Base-by-base conservation (phyloP, 1,140 invertebrate genomes). In the Diplogasteroides magnus region DNA sequence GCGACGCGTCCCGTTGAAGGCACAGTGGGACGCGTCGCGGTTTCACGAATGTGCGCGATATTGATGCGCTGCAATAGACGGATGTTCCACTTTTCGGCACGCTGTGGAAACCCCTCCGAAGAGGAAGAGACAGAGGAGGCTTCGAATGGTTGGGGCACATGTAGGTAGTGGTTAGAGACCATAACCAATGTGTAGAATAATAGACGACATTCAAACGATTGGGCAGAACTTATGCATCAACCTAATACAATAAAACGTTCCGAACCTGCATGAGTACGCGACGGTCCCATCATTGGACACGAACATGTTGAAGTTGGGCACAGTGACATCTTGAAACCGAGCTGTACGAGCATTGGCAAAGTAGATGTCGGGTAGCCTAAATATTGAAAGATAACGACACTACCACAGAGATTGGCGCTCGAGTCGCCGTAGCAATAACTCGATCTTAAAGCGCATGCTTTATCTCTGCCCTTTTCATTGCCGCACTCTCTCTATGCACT, bases 311-410 rank as follows among this genome's bases (percentile, higher is more conserved):
- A 80, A 81, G 68, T 80, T 80, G 0, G 79, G 79, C 2, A 77
- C 77, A 19, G 77, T 82, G 37, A 80, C 78, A 27, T 81, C 64
- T 66, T 80, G 78, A 57, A 80, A 82, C 48, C 72, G 61, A 3
- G 77, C 66, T 13, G 61, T 64, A 31, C 77, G 63, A 19, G 78
- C 78, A 76, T 80, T 81, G 15, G 79, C 66, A 69, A 81, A 82
- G 72, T 81, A 81, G 13, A 81, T 62, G 66, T 81, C 79, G 19
- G 79, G 79, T 66, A 89, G 87, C 89, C 89, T 86, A 76, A 87
- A 88, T 75, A 87, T 86, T 87, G 87, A 28, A 66, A 64, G 19
- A 68, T 29, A 68, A 11, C 64, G 67, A 31, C 59, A 6, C 27
- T 57, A 27, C 28, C 29, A 57, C 23, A 56, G n/a, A n/a, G n/a